Evolutionary conservation across 2,113 vertebrate species (phyloP).

Genomic region (Epinephelus fuscoguttatus): DNA sequence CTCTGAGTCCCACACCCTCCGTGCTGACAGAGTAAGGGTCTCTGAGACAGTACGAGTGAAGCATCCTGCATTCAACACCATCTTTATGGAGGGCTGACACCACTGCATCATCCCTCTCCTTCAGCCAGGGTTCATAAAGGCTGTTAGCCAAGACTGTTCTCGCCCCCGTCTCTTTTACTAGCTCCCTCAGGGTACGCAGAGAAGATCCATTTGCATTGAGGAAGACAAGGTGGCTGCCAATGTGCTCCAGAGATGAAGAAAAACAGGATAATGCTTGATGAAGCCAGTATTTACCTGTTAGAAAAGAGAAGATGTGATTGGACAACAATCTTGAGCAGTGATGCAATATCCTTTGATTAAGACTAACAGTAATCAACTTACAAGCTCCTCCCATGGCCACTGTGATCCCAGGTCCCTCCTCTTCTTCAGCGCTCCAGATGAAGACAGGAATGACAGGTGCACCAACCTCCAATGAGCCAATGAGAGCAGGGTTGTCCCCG

Average conservation of each 20-base stretch:
- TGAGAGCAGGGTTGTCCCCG: slow-evolving; percentile 82
- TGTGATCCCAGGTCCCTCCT: slow-evolving; percentile 81
- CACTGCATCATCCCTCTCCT: slow-evolving; percentile 77
- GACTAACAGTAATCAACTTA: slow-evolving; percentile 50
- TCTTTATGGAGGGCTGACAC: slow-evolving; percentile 69
- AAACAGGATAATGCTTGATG: slow-evolving; percentile 80
- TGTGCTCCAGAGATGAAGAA: slow-evolving; percentile 69
- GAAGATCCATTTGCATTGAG: slow-evolving; percentile 63
- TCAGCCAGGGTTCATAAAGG: slow-evolving; percentile 85
- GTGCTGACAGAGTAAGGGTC: slow-evolving; percentile 83
- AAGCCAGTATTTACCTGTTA: slow-evolving; percentile 82
- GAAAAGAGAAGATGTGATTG: background rate
- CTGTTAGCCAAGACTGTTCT: slow-evolving; percentile 77
- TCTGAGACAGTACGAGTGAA: slow-evolving; percentile 83
- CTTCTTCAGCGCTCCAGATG: slow-evolving; percentile 82
- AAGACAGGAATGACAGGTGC: slow-evolving; percentile 82
- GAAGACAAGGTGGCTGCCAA: slow-evolving; percentile 77
- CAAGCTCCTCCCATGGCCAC: slow-evolving; percentile 81
- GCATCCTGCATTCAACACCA: slow-evolving; percentile 70
- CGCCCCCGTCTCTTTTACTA: slow-evolving; percentile 76
- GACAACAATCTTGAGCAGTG: background rate
- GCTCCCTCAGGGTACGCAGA: slow-evolving; percentile 56
- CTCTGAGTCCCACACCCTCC: slow-evolving; percentile 82
- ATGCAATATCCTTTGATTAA: background rate
- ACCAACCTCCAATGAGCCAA: slow-evolving; percentile 74